Base-by-base conservation (phyloP, 35 echinoderm and acorn worm genomes). In the Lytechinus pictus region DNA sequence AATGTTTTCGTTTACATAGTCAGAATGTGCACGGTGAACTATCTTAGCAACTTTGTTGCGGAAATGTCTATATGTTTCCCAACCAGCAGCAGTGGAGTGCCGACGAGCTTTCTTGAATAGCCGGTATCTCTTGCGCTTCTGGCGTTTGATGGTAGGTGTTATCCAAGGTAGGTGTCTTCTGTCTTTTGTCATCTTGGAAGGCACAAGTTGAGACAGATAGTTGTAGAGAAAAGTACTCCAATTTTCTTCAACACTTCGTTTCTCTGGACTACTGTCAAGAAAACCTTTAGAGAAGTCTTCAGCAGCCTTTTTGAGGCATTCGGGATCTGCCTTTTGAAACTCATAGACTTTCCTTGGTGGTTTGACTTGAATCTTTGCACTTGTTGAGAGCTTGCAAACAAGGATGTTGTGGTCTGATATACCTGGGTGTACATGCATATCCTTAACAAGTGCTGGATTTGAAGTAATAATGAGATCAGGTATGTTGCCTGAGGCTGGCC, bases 231-330 rank as follows among this genome's bases (percentile, higher is more conserved):
- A 87, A 87, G 86, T 87, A 51, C 86, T 66, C 88, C 94, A 97
- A 87, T 97, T 95, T 71, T 27, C 54, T 28, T 97, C 94, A 24
- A 92, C 94, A n/a, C n/a, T n/a, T n/a, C 52, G n/a, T 94, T 94
- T 87, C 6, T 29, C 14, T 86, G 94, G 94, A 92, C 92, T 95
- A 9, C 54, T 55, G 9, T 54, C 12, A n/a, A 97, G 89, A 95
- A 93, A 97, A 1, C 33, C 33, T 44, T 44, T 44, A 44, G 33
- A 44, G 33, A 44, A 44, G 33, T 44, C 33, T 44, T 44, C 33
- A 44, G 33, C 33, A 44, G 33, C 33, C 33, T 44, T 2, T 44
- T 44, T 44, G 33, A 44, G 33, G 2, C 33, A 44, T 44, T 44
- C 33, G 33, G 33, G 33, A 44, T 44, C 33, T 44, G 33, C 33